Percentiles rank a stretch among this genome's conserved stretches.
Conservation (phyloP, 2,797 vertebrate species). For the Pristis pectinata region DNA sequence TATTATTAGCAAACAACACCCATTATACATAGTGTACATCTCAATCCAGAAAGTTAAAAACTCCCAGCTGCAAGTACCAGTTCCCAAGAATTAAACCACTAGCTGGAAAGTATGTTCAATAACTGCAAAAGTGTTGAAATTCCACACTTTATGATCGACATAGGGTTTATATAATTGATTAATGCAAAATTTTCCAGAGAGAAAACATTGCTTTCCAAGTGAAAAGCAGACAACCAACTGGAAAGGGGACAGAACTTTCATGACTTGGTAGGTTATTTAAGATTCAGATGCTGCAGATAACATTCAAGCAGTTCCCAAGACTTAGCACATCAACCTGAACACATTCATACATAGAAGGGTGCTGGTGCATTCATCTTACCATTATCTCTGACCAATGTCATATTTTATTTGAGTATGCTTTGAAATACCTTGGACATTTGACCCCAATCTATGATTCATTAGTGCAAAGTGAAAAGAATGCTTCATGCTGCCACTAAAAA, state of each 20-base stretch:
- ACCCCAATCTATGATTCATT: no score
- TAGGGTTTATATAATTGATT: not conserved
- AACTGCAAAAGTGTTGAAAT: not conserved
- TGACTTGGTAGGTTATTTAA: not conserved
- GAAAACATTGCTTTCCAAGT: not conserved
- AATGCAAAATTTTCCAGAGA: not conserved
- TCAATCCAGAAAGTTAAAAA: conserved; percentile 1
- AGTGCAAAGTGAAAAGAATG: no score
- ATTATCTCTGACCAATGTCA: not conserved
- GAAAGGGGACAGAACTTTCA: not conserved
- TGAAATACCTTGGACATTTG: no score
- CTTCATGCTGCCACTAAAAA: no score
- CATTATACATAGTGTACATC: not conserved
- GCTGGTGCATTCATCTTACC: not conserved
- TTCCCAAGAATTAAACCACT: not conserved
- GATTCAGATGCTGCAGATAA: not conserved
- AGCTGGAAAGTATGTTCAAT: not conserved
- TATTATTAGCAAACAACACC: not conserved
- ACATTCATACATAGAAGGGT: not conserved
- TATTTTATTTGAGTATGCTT: no score
- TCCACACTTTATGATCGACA: not conserved
- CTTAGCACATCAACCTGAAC: not conserved
- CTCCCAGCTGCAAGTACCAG: not conserved
- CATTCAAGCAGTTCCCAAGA: not conserved
- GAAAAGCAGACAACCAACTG: not conserved